Evolutionary conservation across 2,888 invertebrate genomes (phyloP), one percentile per base, ranked within the genome.

Genomic region (Amaurobius ferox): DNA sequence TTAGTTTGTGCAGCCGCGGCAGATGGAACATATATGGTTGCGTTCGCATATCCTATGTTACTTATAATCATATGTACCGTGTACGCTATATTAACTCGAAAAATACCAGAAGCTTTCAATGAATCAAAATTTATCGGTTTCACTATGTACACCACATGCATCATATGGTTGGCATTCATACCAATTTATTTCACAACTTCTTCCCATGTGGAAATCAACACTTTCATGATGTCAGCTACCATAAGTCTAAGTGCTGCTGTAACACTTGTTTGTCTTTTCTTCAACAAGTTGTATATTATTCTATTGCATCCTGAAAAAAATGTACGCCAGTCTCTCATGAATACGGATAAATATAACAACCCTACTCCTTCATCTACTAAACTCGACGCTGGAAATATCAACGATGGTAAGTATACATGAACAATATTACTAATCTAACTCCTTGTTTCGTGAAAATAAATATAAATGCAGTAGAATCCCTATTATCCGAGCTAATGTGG

Each of bases 141-240:
- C 83, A 97, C 97, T 90, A 98, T 98, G 92, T 97, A 98, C 92
- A 98, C 98, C 90, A 98, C 98, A 0, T 97, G 96, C 86, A 96
- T 92, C 87, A 92, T 91, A 74, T 92, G 91, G 92, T 89, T 92
- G 76, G 92, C 91, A 3, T 92, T 92, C 87, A 91, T 92, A 30
- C 91, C 92, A 48, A 91, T 92, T 91, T 97, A 97, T 92, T 96
- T 92, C 83, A 91, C 91, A 61, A 92, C 92, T 16, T 91, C 91
- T 11, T 90, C 90, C 80, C 91, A 91, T 86, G 91, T 97, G 88
- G 96, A 96, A 13, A 93, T 98, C 86, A 94, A 98, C 87, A 96
- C 98, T 91, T 97, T 97, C 89, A 97, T 97, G 91, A 97, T 98
- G 96, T 97, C 97, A 78, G 96, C 98, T 90, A 97, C 98, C 89